Percentiles rank a stretch among this genome's conserved stretches.
Evolutionary conservation across 2,888 invertebrate species (phyloP).

Genomic region (Ashinkailepas kermadecensis): DNA sequence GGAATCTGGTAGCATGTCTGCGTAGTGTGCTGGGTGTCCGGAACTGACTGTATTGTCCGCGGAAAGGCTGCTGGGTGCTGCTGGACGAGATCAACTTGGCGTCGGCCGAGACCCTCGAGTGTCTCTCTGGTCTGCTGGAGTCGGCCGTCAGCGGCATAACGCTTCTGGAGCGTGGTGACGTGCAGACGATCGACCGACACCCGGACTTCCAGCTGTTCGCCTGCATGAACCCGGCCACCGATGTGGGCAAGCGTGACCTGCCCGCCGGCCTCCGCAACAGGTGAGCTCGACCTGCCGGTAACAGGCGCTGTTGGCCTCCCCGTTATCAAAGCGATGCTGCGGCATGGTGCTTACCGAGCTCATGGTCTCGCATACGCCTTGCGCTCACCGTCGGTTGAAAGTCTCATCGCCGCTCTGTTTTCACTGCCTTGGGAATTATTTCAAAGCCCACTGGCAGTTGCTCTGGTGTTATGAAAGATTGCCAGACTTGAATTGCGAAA

Average conservation of each 20-base stretch:
- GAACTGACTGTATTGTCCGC: neutral
- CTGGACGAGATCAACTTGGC: conserved; percentile 98
- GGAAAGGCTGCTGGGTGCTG: conserved; percentile 82
- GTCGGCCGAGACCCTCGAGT: conserved; percentile 90
- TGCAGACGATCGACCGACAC: conserved; percentile 70
- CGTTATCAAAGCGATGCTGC: too few relatives aligned
- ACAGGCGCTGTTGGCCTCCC: too few relatives aligned
- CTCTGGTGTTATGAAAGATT: too few relatives aligned
- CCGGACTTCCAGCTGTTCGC: conserved; percentile 88
- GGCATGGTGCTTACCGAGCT: too few relatives aligned
- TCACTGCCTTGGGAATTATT: too few relatives aligned
- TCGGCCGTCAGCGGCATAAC: conserved; percentile 69
- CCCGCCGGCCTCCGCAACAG: conserved; percentile 81
- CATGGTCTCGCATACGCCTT: too few relatives aligned
- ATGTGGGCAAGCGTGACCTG: conserved; percentile 93
- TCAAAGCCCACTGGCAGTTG: too few relatives aligned
- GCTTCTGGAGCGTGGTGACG: conserved; percentile 83
- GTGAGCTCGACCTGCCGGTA: neutral
- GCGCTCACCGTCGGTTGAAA: too few relatives aligned
- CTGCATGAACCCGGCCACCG: conserved; percentile 99
- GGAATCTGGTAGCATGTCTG: too few relatives aligned
- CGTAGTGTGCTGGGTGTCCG: too few relatives aligned
- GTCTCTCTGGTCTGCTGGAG: conserved; percentile 82
- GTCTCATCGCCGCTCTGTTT: too few relatives aligned
- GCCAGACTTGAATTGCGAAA: too few relatives aligned